phyloP scores from a whole-genome alignment of 2,888 invertebrate genomes.

The Amblyjoppa fuscipennis region DNA sequence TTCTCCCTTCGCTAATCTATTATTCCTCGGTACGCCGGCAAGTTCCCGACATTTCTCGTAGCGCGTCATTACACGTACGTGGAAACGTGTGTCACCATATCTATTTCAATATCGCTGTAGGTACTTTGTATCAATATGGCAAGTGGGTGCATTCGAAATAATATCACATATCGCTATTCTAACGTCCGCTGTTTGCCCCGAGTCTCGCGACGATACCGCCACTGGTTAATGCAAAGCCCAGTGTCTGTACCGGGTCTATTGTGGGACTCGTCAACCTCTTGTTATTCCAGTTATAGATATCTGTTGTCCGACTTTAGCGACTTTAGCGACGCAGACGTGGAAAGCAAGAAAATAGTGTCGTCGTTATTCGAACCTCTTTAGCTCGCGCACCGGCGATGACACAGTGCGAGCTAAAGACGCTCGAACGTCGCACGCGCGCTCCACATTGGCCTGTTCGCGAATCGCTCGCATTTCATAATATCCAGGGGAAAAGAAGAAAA shows the following conservation, averaged over 20 bases:
- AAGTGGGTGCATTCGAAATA: slow-evolving; percentile 41
- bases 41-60: slow-evolving; percentile 56
- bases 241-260: not conserved
- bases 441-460: not conserved
- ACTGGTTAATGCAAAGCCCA: slow-evolving; percentile 3
- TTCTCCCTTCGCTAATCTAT: slow-evolving; percentile 72
- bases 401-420: not conserved
- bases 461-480: not conserved
- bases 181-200: not conserved
- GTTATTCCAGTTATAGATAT: not conserved
- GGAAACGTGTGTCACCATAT: slow-evolving; percentile 29
- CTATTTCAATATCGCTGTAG: slow-evolving; percentile 3
- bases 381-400: not conserved
- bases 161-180: slow-evolving; percentile 7
- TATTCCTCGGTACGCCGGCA: slow-evolving; percentile 68
- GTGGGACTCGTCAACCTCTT: not conserved
- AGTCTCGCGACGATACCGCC: not conserved
- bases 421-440: not conserved
- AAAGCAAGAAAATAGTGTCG: not conserved
- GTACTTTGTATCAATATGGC: slow-evolving; percentile 17
- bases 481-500: no score
- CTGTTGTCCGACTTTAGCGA: not conserved
- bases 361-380: not conserved
- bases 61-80: slow-evolving; percentile 46
- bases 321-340: not conserved